Evolutionary conservation across 2,113 vertebrate species (phyloP).

Genomic region (Oxygymnocypris stewartii): DNA sequence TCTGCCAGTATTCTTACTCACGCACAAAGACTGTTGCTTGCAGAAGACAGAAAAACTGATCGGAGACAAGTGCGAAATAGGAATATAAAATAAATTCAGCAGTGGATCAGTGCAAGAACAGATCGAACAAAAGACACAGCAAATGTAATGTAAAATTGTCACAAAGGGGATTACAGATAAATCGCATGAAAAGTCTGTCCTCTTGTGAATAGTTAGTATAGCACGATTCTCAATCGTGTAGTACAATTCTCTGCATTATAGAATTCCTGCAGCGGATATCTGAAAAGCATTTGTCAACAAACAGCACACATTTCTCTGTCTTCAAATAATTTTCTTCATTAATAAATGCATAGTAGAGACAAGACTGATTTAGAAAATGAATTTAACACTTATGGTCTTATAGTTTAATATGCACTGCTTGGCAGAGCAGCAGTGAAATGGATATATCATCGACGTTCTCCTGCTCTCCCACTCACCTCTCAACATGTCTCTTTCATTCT

Average conservation of each 20-base stretch:
- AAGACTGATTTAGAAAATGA: not conserved
- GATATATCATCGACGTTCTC: slow-evolving; percentile 67
- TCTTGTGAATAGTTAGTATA: not conserved
- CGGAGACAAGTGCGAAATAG: not conserved
- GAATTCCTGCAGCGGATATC: too few relatives aligned
- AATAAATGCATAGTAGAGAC: not conserved
- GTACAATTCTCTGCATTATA: not conserved
- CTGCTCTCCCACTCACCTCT: slow-evolving; percentile 17
- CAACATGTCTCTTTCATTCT: not conserved
- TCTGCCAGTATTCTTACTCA: slow-evolving; percentile 31
- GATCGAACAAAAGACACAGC: not conserved
- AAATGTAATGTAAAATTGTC: not conserved
- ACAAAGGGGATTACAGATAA: not conserved
- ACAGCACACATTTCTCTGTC: not conserved
- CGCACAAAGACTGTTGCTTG: not conserved
- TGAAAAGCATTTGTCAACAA: not conserved
- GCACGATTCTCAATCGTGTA: too few relatives aligned
- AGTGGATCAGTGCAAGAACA: not conserved
- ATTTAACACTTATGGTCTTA: not conserved
- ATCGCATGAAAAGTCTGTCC: not conserved
- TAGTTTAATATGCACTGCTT: slow-evolving; percentile 19
- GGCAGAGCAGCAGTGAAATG: slow-evolving; percentile 58
- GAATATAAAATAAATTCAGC: not conserved
- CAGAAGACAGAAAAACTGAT: not conserved
- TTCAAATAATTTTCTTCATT: not conserved